Base-by-base conservation (phyloP, 2,797 vertebrate species). In the Chromis chromis region DNA sequence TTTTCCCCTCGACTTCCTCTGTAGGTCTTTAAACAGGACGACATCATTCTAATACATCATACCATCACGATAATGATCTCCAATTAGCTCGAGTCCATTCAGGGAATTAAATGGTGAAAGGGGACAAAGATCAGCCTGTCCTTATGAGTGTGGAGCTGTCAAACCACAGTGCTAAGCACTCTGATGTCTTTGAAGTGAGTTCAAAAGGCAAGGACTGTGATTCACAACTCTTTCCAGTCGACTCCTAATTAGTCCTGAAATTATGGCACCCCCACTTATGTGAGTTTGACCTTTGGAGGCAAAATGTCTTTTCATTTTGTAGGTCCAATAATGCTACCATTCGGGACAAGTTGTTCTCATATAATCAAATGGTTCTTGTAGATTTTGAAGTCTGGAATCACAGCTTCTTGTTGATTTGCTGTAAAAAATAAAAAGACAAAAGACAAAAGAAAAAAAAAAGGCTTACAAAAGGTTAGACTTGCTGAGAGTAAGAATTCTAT, bases 71-170 rank as follows among this genome's bases (percentile, higher is more conserved):
- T 92, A 94, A 94, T 93, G 81, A 91, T 90, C 89, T 88, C 78
- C 88, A 94, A 94, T 94, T 93, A 94, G 85, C 90, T 82, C 11
- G 55, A 88, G 83, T 88, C 87, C 85, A 90, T 94, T 94, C 88
- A 79, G 80, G 74, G 87, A 90, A 86, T 89, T 90, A 86, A 91
- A 91, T 88, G 77, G 89, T 72, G 70, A 84, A 84, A 77, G 78
- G 74, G 81, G 81, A 86, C 82, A 86, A 86, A 91, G 85, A 89
- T 84, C 91, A 88, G 68, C 33, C 65, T 70, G 74, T 86, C 85
- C 87, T 89, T 78, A 79, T 6, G 74, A 92, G 82, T 74, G 79
- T 70, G 68, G 83, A 71, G 76, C 74, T 81, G 85, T 88, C 75
- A 82, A 86, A 86, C 78, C 79, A 64, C 74, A 25, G 71, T 40